Percentiles rank a stretch among this genome's conserved stretches.
phyloP scores from a whole-genome alignment of 2,888 invertebrate genomes.

The Zootermopsis nevadensis region DNA sequence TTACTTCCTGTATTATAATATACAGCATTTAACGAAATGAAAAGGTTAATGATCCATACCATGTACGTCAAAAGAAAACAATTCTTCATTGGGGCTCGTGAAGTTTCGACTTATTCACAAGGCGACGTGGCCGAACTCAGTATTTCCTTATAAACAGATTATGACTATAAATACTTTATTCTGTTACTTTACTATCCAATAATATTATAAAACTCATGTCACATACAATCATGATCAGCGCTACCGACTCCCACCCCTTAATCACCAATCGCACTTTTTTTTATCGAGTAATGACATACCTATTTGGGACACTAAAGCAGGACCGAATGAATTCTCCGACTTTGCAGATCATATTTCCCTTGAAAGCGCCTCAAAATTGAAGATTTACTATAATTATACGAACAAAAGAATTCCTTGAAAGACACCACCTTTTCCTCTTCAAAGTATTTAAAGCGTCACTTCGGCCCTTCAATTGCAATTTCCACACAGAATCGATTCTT shows the following conservation, averaged over 20 bases:
- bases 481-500: slow-evolving; percentile 44
- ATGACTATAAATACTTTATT: not conserved
- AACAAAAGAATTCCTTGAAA: not conserved
- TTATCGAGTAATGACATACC: slow-evolving; percentile 45
- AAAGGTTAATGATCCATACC: slow-evolving; percentile 21
- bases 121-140: slow-evolving; percentile 10
- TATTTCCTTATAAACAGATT: not conserved
- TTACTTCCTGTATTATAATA: not conserved
- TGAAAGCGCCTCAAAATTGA: not conserved
- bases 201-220: not conserved
- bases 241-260: slow-evolving; percentile 28
- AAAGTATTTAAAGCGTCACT: slow-evolving; percentile 24
- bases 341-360: slow-evolving; percentile 29
- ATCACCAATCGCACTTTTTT: slow-evolving; percentile 40
- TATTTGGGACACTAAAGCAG: slow-evolving; percentile 39
- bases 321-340: slow-evolving; percentile 9
- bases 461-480: not conserved
- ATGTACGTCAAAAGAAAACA: slow-evolving; percentile 16
- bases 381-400: not conserved
- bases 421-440: not conserved
- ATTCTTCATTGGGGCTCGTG: slow-evolving; percentile 26
- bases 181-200: not conserved
- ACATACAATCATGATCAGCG: slow-evolving; percentile 2
- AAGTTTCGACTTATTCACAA: slow-evolving; percentile 19
- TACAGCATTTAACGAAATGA: not conserved